Evolutionary conservation across 2,113 vertebrate genomes (phyloP).

Genomic region (Eclectus roratus): DNA sequence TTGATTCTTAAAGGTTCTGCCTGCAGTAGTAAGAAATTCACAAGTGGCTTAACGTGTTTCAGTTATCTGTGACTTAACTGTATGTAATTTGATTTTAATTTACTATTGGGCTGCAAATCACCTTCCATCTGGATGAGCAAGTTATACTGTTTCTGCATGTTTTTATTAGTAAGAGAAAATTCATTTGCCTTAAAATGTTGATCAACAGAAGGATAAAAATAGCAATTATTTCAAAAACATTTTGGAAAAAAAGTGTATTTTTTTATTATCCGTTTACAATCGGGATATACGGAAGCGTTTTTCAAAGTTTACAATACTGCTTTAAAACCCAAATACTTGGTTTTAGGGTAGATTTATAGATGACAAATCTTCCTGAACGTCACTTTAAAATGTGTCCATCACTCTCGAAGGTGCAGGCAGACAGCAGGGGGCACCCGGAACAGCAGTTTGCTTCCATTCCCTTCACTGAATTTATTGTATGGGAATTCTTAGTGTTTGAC

Average conservation of each 20-base stretch:
- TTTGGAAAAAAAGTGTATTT: background rate
- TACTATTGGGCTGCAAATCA: background rate
- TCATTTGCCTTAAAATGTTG: background rate
- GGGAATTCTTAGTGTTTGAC: background rate
- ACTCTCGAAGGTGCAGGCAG: background rate
- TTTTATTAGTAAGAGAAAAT: background rate
- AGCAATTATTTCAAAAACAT: background rate
- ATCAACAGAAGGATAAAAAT: background rate
- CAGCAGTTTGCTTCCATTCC: background rate
- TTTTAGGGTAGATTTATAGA: background rate
- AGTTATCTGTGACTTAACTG: background rate
- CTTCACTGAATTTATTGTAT: background rate
- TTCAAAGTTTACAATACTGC: background rate
- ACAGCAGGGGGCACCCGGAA: conserved; percentile 56
- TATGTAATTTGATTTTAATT: background rate
- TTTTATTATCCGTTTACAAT: background rate
- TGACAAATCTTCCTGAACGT: background rate
- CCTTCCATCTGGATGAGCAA: background rate
- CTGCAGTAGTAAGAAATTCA: background rate
- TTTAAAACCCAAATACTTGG: background rate
- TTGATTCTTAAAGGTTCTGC: background rate
- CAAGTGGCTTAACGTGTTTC: background rate
- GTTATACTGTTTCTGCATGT: background rate
- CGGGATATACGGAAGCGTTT: background rate
- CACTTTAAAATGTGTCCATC: accelerated